Base-by-base conservation (phyloP, 2,888 invertebrate species). In the Polietes domitor region DNA sequence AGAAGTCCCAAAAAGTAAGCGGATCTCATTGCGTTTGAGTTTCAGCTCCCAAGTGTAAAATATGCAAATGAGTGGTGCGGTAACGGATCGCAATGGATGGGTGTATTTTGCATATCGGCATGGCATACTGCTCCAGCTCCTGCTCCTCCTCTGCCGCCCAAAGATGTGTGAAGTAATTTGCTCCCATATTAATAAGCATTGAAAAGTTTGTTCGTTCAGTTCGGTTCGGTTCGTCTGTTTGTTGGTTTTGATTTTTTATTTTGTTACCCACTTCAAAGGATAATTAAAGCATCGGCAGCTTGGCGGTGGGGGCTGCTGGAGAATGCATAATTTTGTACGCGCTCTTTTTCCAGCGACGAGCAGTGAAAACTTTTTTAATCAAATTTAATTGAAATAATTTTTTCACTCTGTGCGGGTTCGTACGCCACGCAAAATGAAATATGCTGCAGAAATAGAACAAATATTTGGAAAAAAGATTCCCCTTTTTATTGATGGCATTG, bases 301-400 rank as follows among this genome's bases (percentile, higher is more conserved):
- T 10, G n/a, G 32, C 6, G 72, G 15, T 10, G n/a, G 32, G 15
- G 72, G 50, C 63, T n/a, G n/a, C n/a, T n/a, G n/a, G n/a, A 71
- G 75, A 72, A 76, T 80, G 75, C 80, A 80, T 78, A 77, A 83
- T 83, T 80, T 80, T 50, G 55, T 19, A 58, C 32, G 63, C 24
- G 41, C 17, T 63, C 71, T 37, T 73, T 58, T 55, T 21, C 4
- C 75, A 58, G 55, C 71, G 19, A 72, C 41, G 58, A 58, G 65
- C 77, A 65, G 17, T 37, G 75, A 76, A 84, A 84, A 84, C 84
- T 84, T 84, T 84, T 84, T 84, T 81, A 84, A 84, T 84, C 78
- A 84, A 84, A 84, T 84, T 81, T 84, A 84, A 84, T 78, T 84
- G 83, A 78, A 72, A 72, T 75, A 24, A 77, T 84, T 80, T 84